These are phyloP conservation scores for Morone chrysops DNA, from an alignment of 2,113 vertebrate species.

Conservation along the genomic window DNA sequence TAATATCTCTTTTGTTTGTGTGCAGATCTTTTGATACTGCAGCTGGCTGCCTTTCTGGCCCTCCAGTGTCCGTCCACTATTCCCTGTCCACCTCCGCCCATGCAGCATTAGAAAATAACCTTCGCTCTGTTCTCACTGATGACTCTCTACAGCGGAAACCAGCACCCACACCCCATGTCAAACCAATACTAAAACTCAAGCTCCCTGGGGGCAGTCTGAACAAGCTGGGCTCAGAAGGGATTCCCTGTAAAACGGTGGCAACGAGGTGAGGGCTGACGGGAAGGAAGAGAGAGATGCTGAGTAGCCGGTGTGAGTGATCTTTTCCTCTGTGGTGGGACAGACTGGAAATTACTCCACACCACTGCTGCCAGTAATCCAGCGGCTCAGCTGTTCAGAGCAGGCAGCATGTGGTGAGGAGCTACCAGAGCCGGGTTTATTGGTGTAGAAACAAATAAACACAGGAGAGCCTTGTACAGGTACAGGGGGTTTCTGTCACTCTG, in stretches of 20 bases:
- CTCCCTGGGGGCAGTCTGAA: slow-evolving; percentile 14
- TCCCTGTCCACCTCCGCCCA: slow-evolving; percentile 68
- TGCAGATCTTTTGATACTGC: slow-evolving; percentile 58
- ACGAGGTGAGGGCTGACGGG: slow-evolving; percentile 26
- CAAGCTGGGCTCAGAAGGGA: slow-evolving; percentile 31
- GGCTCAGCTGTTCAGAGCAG: slow-evolving; percentile 58
- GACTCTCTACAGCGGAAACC: slow-evolving; percentile 69
- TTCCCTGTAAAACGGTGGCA: slow-evolving; percentile 30
- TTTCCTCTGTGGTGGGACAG: slow-evolving; percentile 68
- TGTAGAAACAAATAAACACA: slow-evolving; percentile 65
- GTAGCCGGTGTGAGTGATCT: slow-evolving; percentile 61
- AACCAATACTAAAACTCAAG: slow-evolving; percentile 20
- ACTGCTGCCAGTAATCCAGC: slow-evolving; percentile 68
- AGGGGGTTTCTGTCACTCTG: slow-evolving; percentile 43
- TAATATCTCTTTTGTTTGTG: slow-evolving; percentile 32
- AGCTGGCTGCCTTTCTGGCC: slow-evolving; percentile 58
- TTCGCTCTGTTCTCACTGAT: slow-evolving; percentile 57
- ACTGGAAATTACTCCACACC: slow-evolving; percentile 64
- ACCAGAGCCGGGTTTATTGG: slow-evolving; percentile 48
- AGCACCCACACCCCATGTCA: slow-evolving; percentile 55
- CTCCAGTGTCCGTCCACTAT: slow-evolving; percentile 48
- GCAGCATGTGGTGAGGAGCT: slow-evolving; percentile 48
- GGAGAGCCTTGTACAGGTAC: slow-evolving; percentile 37
- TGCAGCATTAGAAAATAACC: slow-evolving; percentile 61
- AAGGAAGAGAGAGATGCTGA: slow-evolving; percentile 46